Conservation (phyloP, 2,888 invertebrate species). For the Megamerina dolium region DNA sequence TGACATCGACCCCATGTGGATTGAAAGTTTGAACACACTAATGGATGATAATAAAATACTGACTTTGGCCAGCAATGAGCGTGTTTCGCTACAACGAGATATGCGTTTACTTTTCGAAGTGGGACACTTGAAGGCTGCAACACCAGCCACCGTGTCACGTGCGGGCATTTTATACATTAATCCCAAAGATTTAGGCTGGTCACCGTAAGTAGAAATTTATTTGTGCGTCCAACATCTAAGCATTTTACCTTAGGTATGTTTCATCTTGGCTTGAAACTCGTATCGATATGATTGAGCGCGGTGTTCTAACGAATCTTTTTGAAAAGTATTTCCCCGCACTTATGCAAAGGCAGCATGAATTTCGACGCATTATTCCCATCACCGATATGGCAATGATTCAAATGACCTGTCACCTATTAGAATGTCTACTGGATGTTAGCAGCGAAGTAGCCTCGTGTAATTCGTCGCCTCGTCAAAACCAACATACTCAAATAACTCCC, state of each 20-base stretch:
- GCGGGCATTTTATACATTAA: constrained; percentile 94
- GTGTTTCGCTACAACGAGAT: constrained; percentile 79
- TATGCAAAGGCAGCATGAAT: constrained; percentile 69
- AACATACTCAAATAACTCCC: constrained; percentile 62
- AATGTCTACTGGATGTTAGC: constrained; percentile 61
- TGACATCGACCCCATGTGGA: constrained; percentile 78
- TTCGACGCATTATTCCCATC: constrained; percentile 87
- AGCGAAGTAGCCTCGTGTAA: constrained; percentile 9
- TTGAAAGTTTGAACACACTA: constrained; percentile 91
- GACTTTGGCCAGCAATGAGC: constrained; percentile 90
- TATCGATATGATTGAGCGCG: constrained; percentile 67
- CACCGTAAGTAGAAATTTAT: constrained; percentile 61
- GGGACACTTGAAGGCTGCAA: constrained; percentile 83
- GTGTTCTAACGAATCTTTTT: constrained; percentile 79
- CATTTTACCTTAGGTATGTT: constrained; percentile 58
- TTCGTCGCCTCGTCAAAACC: constrained; percentile 30
- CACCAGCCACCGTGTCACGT: constrained; percentile 92
- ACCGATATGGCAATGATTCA: constrained; percentile 86
- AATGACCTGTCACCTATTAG: constrained; percentile 81
- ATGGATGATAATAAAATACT: constrained; percentile 98
- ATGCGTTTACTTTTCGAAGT: constrained; percentile 94
- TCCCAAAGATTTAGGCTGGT: constrained; percentile 91
- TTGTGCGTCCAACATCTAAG: neutral
- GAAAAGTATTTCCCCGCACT: constrained; percentile 90
- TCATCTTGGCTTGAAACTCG: constrained; percentile 85